These are phyloP conservation scores for Eidolon helvum DNA, from an alignment of 2,113 vertebrate genomes.

Conservation along the genomic window DNA sequence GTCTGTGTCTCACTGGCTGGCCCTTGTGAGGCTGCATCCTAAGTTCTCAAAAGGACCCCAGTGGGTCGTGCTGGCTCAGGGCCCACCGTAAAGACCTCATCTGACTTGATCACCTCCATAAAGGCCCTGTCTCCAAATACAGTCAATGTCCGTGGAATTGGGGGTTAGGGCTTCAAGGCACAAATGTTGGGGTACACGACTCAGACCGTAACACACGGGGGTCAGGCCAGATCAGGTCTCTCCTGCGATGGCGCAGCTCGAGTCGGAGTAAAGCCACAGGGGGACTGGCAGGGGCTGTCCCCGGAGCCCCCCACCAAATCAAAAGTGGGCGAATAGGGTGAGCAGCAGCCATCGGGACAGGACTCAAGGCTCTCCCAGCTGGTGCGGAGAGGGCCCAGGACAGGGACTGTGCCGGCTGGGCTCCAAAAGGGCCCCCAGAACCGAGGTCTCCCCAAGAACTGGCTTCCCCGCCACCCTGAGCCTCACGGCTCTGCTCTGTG, in stretches of 20 bases:
- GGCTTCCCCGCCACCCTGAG: too few relatives aligned
- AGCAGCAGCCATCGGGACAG: not conserved
- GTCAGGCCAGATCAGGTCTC: not conserved
- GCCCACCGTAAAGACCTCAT: not conserved
- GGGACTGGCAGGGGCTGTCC: too few relatives aligned
- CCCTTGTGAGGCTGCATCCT: not conserved
- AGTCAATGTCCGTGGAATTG: not conserved
- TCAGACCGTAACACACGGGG: not conserved
- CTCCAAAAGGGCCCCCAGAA: too few relatives aligned
- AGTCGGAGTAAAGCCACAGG: not conserved
- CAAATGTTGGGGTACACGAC: not conserved
- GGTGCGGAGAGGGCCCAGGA: not conserved
- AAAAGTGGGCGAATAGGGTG: not conserved
- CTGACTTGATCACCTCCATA: not conserved
- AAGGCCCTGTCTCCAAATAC: not conserved
- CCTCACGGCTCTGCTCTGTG: not conserved
- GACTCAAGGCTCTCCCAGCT: not conserved
- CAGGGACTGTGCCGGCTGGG: not conserved
- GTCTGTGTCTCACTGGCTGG: too few relatives aligned
- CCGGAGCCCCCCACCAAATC: not conserved
- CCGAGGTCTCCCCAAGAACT: rapidly evolving
- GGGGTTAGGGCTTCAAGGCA: not conserved
- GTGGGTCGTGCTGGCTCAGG: not conserved
- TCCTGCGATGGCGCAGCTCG: not conserved
- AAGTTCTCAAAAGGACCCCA: not conserved